Percentiles rank a stretch among this genome's conserved stretches.
These are phyloP conservation scores for Nesoenas mayeri DNA, from an alignment of 2,113 vertebrate species.

Conservation along the genomic window DNA sequence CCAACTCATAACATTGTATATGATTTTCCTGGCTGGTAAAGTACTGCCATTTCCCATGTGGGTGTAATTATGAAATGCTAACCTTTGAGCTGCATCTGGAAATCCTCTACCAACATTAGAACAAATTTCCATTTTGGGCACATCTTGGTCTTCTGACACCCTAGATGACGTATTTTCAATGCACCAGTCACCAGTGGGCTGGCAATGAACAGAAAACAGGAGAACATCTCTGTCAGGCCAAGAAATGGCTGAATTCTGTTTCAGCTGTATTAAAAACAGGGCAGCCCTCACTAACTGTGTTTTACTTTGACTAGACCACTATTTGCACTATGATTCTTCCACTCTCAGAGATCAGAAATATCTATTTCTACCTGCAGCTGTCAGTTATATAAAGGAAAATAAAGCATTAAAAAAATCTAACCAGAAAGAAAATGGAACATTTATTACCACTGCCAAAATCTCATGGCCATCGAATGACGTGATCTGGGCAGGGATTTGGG, in stretches of 20 bases:
- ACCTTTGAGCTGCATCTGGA: background rate
- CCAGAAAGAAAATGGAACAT: background rate
- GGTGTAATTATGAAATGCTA: background rate
- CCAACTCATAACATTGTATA: no score
- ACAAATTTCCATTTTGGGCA: background rate
- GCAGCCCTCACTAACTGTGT: background rate
- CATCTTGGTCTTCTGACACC: background rate
- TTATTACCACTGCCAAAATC: background rate
- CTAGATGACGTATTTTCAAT: background rate
- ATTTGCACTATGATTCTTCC: background rate
- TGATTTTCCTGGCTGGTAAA: background rate
- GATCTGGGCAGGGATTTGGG: background rate
- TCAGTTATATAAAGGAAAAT: background rate
- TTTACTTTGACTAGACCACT: background rate
- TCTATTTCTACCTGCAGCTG: background rate
- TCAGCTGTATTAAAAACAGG: background rate
- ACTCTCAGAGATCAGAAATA: background rate
- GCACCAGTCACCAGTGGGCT: background rate
- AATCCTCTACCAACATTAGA: background rate
- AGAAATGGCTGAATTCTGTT: background rate
- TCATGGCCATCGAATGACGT: rapidly evolving
- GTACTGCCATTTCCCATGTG: background rate
- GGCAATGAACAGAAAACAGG: background rate
- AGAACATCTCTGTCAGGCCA: background rate
- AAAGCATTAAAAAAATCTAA: background rate